A percentile compares a stretch with the other conserved stretches of the same genome.
Evolutionary conservation across 2,888 invertebrate species (phyloP).

Genomic region (Macrophya alboannulata): DNA sequence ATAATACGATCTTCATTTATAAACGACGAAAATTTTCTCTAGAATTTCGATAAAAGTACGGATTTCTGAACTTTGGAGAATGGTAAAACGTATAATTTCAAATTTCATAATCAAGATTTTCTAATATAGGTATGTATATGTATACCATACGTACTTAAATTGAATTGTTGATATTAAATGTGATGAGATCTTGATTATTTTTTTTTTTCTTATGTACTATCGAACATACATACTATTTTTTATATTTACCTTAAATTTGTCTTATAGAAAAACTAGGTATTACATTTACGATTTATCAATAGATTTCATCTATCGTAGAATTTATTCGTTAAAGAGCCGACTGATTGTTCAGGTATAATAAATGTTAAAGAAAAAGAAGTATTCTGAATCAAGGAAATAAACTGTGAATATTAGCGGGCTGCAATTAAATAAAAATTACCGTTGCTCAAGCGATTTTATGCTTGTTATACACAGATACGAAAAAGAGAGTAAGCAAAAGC

Average conservation of each 20-base stretch:
- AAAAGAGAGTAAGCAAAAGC: not conserved
- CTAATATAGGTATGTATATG: not conserved
- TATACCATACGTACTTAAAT: not conserved
- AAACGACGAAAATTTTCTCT: slow-evolving; percentile 1
- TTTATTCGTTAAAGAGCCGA: too few relatives aligned
- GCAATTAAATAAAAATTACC: not conserved
- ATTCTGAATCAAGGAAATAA: slow-evolving; percentile 1
- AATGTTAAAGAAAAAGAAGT: not conserved
- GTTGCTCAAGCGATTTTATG: too few relatives aligned
- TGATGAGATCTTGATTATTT: not conserved
- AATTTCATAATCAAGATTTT: not conserved
- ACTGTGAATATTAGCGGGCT: not conserved
- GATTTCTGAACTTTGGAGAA: not conserved
- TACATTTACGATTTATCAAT: too few relatives aligned
- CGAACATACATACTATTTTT: not conserved
- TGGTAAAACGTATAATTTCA: not conserved
- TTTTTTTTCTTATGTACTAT: not conserved
- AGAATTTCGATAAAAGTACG: slow-evolving; percentile 6
- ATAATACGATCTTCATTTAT: not conserved
- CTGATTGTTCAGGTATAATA: not conserved
- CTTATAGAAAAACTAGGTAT: not conserved
- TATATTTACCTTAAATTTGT: not conserved
- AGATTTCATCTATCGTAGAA: too few relatives aligned
- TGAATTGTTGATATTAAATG: not conserved
- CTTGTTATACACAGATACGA: not conserved